Percentiles rank a stretch among this genome's conserved stretches.
phyloP scores from a whole-genome alignment of 2,113 vertebrate species.

The Microcebus tavaratra region DNA sequence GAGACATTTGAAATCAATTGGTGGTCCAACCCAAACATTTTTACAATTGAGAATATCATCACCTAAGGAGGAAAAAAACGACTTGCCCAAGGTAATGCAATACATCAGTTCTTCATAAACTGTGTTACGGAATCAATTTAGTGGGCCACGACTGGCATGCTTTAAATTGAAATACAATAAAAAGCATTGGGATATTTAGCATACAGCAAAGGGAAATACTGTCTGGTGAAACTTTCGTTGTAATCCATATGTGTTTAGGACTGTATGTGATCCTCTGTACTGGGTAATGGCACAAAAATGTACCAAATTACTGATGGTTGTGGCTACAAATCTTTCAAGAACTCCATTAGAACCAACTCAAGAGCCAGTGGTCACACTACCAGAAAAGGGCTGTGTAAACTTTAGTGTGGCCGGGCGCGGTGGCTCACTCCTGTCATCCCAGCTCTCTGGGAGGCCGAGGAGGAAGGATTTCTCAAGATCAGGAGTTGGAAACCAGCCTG shows the following conservation, averaged over 20 bases:
- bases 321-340: not conserved
- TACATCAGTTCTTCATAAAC: not conserved
- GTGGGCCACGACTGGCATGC: too few species aligned
- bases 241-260: not conserved
- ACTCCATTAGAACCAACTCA: not conserved
- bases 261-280: not conserved
- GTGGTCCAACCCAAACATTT: not conserved
- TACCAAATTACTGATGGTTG: not conserved
- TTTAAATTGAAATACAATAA: not conserved
- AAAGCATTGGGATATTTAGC: not conserved
- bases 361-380: not conserved
- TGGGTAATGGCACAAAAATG: not conserved
- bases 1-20: slow-evolving; percentile 2
- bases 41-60: not conserved
- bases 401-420: not conserved
- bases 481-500: too few species aligned
- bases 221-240: not conserved
- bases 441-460: too few species aligned
- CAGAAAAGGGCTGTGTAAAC: not conserved
- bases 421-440: too few species aligned
- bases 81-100: not conserved
- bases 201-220: not conserved
- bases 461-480: too few species aligned
- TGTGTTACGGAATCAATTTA: not conserved
- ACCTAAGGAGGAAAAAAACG: not conserved